Evolutionary conservation across 2,113 vertebrate genomes (phyloP).

Genomic region (Nycticebus coucang): DNA sequence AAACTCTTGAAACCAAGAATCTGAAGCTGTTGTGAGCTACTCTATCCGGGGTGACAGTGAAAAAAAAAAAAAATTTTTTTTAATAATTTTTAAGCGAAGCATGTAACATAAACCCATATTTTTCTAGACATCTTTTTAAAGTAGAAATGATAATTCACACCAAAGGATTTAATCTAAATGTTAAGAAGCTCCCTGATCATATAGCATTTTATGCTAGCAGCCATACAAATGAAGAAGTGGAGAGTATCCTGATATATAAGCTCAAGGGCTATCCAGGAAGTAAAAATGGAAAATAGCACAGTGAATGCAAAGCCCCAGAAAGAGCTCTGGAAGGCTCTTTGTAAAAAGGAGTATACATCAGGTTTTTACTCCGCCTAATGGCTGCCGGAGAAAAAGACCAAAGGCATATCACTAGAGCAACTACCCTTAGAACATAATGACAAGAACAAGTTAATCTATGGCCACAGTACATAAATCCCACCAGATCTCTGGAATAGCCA

Average conservation of each 20-base stretch:
- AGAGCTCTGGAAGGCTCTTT: not conserved
- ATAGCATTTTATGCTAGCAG: not conserved
- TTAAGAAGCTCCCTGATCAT: not conserved
- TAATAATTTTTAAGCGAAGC: not conserved
- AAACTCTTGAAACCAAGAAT: too few species aligned
- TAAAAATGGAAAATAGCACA: not conserved
- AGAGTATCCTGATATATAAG: not conserved
- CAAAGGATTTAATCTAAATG: not conserved
- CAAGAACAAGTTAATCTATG: not conserved
- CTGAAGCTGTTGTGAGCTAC: too few species aligned
- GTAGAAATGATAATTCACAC: conserved; percentile 15
- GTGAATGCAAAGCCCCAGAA: not conserved
- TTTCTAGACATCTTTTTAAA: conserved; percentile 4
- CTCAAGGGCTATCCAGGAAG: not conserved
- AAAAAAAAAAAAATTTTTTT: too few species aligned
- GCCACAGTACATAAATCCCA: not conserved
- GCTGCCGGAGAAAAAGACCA: not conserved
- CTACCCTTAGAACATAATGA: not conserved
- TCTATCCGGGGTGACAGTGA: too few species aligned
- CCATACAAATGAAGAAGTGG: not conserved
- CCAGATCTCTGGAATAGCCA: not conserved
- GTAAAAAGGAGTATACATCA: not conserved
- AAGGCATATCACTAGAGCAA: not conserved
- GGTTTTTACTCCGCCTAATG: not conserved
- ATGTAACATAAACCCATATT: not conserved